Evolutionary conservation across 2,113 vertebrate species (phyloP).

Genomic region (Aythya baeri): DNA sequence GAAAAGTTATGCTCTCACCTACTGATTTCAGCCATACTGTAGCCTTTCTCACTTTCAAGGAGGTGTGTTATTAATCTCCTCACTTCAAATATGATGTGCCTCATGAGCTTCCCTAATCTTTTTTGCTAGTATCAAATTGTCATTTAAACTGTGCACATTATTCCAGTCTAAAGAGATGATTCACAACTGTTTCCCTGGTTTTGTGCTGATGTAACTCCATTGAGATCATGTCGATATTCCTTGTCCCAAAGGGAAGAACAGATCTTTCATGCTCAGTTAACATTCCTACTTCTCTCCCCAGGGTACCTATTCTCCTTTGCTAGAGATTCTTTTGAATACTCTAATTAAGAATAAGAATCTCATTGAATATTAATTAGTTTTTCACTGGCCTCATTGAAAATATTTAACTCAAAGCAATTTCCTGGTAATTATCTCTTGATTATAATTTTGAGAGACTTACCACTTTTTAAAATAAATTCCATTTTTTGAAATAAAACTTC

Average conservation of each 20-base stretch:
- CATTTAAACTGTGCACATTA: background rate
- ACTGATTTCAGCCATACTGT: background rate
- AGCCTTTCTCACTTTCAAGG: background rate
- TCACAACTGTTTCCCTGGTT: background rate
- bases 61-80: background rate
- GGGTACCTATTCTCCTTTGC: slow-evolving; percentile 4
- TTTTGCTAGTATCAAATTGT: background rate
- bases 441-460: slow-evolving; percentile 22
- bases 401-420: slow-evolving; percentile 54
- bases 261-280: background rate
- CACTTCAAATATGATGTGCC: background rate
- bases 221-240: slow-evolving; percentile 20
- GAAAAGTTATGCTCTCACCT: background rate
- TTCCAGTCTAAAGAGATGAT: background rate
- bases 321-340: slow-evolving; percentile 44
- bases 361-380: slow-evolving; percentile 60
- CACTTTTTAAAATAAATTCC: background rate
- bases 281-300: background rate
- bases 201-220: slow-evolving; percentile 8
- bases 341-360: slow-evolving; percentile 52
- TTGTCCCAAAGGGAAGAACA: slow-evolving; percentile 18
- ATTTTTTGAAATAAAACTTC: background rate
- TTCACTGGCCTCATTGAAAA: slow-evolving; percentile 36
- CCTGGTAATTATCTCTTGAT: slow-evolving; percentile 36
- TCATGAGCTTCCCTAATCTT: background rate